Base-by-base conservation (phyloP, 2,113 vertebrate genomes). In the Ondatra zibethicus region DNA sequence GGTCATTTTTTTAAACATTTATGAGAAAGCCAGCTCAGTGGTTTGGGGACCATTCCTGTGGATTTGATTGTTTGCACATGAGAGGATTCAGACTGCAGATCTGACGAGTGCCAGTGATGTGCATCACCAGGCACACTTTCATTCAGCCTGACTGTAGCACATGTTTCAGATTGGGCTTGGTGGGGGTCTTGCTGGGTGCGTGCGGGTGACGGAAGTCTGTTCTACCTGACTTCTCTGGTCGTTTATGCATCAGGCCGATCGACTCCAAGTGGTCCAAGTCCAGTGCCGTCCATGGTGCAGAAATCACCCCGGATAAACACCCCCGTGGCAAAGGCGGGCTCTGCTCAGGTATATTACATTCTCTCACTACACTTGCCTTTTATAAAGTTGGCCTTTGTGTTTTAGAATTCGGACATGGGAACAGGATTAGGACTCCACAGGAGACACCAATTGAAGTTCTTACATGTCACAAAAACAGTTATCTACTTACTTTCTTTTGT, bases 321-420 rank as follows among this genome's bases (percentile, higher is more conserved):
- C 0, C 96, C 98, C 50, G 92, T 96, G 97, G 66, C 97, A 17
- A 99, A 99, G 89, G 58, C 98, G 14, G 90, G 98, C 70, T 96
- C 98, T 84, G 1, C 98, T 84, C 99, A 99, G 99, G 99, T 99
- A 97, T 5, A 91, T 89, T n/a, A n/a, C 17, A 42, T 61, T 8
- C 16, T 0, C 58, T 27, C 33, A 11, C 19, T 31, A 0, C 52
- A 45, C 25, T 12, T 63, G 25, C 31, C n/a, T 58, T 25, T 92
- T n/a, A 42, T 50, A 47, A 68, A 80, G 7, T 27, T 23, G n/a
- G 17, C 47, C 63, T 87, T 70, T 3, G 10, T 73, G 31, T 80
- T 84, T 96, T 78, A 58, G 63, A 92, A 89, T 84, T 84, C 45
- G 89, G 29, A n/a, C 7, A 88, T 89, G 4, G 39, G 47, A 70